A percentile compares a stretch with the other conserved stretches of the same genome.
Conservation (phyloP, 1,140 invertebrate species). For the Oryctes rhinoceros region DNA sequence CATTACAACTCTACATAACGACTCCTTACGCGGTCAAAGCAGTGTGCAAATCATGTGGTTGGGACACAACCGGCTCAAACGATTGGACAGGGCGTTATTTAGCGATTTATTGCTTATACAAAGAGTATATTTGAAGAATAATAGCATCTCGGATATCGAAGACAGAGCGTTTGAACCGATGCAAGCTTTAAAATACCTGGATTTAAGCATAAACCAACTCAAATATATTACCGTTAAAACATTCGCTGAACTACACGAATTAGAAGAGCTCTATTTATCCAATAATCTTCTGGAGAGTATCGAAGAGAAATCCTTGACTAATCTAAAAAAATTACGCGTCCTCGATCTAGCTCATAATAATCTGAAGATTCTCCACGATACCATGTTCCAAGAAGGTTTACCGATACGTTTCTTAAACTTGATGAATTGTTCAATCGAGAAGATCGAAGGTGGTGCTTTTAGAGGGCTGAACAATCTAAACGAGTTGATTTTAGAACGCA, state of each 20-base stretch:
- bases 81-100: conserved; percentile 76
- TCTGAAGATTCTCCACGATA: conserved; percentile 64
- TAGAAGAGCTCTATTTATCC: conserved; percentile 72
- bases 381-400: conserved; percentile 69
- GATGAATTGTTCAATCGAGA: conserved; percentile 68
- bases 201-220: conserved; percentile 79
- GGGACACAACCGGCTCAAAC: conserved; percentile 80
- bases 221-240: conserved; percentile 71
- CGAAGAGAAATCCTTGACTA: conserved; percentile 68
- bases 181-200: conserved; percentile 78
- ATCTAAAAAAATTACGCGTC: conserved; percentile 68
- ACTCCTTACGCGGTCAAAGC: conserved; percentile 79
- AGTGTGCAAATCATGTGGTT: conserved; percentile 88
- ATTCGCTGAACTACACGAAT: conserved; percentile 74
- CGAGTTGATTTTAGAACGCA: conserved; percentile 76
- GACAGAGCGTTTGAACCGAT: conserved; percentile 80
- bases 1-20: conserved; percentile 78
- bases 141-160: conserved; percentile 81
- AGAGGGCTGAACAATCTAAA: conserved; percentile 70
- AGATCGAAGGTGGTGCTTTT: conserved; percentile 73
- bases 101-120: conserved; percentile 78
- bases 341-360: conserved; percentile 73
- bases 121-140: conserved; percentile 83
- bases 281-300: conserved; percentile 67
- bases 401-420: conserved; percentile 68